Percentiles rank a stretch among this genome's conserved stretches.
Evolutionary conservation across 2,113 vertebrate genomes (phyloP).

Genomic region (Nanger granti): DNA sequence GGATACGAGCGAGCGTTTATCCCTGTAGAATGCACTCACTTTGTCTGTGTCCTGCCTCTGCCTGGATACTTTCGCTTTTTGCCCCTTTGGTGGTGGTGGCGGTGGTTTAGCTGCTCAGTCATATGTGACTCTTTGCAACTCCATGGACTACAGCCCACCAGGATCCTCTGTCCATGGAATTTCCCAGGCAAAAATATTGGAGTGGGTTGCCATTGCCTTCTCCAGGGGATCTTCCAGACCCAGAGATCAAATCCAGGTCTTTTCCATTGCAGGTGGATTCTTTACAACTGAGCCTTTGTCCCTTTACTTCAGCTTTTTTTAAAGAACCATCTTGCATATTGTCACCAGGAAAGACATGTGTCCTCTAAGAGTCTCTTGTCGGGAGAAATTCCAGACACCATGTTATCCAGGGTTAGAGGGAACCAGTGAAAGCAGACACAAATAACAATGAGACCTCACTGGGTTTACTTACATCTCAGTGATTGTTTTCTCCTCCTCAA

Average conservation of each 20-base stretch:
- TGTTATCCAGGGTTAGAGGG: background rate
- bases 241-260: background rate
- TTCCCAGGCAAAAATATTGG: background rate
- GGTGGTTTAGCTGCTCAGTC: background rate
- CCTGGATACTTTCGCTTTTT: background rate
- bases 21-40: fast-evolving
- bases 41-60: fast-evolving
- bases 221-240: background rate
- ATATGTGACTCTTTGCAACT: background rate
- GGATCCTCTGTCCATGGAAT: background rate
- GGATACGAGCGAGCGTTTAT: fast-evolving
- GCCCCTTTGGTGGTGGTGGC: background rate
- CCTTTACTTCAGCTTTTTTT: no score
- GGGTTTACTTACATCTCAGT: background rate
- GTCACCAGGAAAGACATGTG: background rate
- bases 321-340: background rate
- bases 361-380: background rate
- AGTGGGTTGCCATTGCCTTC: background rate
- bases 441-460: background rate
- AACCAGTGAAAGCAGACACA: background rate
- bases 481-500: background rate
- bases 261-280: background rate
- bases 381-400: background rate
- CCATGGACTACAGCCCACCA: background rate
- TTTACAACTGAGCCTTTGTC: background rate